phyloP scores from a whole-genome alignment of 2,113 vertebrate genomes.

The Helogale parvula region DNA sequence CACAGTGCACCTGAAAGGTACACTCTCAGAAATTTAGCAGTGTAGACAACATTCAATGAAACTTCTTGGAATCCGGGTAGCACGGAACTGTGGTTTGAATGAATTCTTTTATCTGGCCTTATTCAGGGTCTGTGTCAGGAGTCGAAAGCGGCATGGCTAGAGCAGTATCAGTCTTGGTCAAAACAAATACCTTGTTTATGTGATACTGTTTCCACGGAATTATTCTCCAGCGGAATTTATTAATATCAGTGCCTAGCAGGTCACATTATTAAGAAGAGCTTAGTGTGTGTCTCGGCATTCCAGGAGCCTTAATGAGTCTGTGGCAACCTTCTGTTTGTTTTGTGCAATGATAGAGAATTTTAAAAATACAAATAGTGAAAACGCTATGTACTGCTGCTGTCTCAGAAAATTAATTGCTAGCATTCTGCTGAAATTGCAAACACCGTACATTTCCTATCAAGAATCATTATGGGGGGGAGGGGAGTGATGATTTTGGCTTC shows the following conservation, averaged over 20 bases:
- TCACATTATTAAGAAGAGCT: neutral
- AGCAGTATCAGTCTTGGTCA: fast-evolving
- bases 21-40: neutral
- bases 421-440: neutral
- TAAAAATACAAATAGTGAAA: neutral
- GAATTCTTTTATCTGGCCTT: neutral
- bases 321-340: neutral
- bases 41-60: neutral
- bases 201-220: neutral
- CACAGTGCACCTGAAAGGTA: neutral
- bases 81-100: neutral
- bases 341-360: neutral
- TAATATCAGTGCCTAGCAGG: neutral
- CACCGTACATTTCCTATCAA: fast-evolving
- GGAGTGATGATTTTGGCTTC: neutral
- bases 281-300: neutral
- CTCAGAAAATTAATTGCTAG: neutral
- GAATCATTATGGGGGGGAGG: no score
- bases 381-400: fast-evolving
- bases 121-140: fast-evolving
- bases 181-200: neutral
- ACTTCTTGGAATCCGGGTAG: neutral
- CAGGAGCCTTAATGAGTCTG: neutral
- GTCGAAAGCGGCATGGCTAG: neutral
- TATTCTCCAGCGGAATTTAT: neutral